These are phyloP conservation scores for Diloba caeruleocephala DNA, from an alignment of 2,888 invertebrate genomes.

Conservation along the genomic window DNA sequence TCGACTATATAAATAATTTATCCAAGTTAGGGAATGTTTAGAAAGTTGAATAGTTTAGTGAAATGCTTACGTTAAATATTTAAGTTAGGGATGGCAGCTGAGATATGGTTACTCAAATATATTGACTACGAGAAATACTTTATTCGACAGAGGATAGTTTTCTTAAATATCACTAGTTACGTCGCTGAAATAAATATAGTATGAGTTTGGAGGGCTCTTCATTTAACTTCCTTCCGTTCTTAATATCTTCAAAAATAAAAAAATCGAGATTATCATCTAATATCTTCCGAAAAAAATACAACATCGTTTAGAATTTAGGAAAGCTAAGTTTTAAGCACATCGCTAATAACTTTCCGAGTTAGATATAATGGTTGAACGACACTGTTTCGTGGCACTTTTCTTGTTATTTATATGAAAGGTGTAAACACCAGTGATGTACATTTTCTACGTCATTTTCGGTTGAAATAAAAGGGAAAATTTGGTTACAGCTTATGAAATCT, in stretches of 20 bases:
- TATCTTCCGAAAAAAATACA: too few species aligned
- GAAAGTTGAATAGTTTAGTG: slow-evolving; percentile 35
- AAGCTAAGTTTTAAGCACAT: slow-evolving; percentile 2
- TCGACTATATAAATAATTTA: slow-evolving; percentile 44
- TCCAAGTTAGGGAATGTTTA: slow-evolving; percentile 40
- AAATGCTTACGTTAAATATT: slow-evolving; percentile 6
- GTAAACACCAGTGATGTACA: slow-evolving; percentile 9
- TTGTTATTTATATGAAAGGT: slow-evolving; percentile 26
- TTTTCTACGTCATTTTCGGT: slow-evolving; percentile 11
- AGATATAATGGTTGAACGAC: slow-evolving; percentile 5
- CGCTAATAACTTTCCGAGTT: slow-evolving; percentile 12
- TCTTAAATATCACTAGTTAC: background rate
- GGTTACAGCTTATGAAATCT: slow-evolving; percentile 2
- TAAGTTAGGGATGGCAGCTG: background rate
- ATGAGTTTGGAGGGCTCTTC: too few species aligned
- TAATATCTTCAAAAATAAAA: too few species aligned
- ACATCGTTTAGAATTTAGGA: too few species aligned
- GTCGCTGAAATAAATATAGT: too few species aligned
- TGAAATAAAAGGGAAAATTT: slow-evolving; percentile 5
- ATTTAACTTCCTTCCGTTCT: too few species aligned
- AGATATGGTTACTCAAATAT: background rate
- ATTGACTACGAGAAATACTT: background rate
- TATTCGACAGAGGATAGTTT: background rate
- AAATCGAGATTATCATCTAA: too few species aligned
- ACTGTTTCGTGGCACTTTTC: slow-evolving; percentile 23